phyloP scores from a whole-genome alignment of 2,113 vertebrate genomes.

The Odontophorus gujanensis region DNA sequence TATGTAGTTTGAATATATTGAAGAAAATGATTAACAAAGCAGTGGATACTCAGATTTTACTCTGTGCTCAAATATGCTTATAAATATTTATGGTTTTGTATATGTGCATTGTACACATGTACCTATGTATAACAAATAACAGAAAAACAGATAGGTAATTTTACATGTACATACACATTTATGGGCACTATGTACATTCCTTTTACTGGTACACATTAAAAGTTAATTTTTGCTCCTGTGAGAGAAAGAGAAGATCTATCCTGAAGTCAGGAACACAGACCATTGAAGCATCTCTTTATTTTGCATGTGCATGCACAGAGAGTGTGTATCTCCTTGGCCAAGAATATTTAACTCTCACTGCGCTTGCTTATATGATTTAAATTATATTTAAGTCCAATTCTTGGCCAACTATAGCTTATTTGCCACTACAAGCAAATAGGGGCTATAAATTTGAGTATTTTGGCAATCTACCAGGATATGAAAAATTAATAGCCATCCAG shows the following conservation, averaged over 20 bases:
- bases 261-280: neutral
- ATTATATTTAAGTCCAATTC: neutral
- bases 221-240: neutral
- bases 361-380: neutral
- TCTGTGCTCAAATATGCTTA: neutral
- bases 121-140: neutral
- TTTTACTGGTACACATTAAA: neutral
- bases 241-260: neutral
- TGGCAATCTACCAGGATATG: neutral
- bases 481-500: neutral
- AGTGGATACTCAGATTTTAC: neutral
- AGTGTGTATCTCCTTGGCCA: neutral
- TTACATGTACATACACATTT: neutral
- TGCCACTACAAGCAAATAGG: neutral
- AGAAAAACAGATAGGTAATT: neutral
- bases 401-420: constrained; percentile 5
- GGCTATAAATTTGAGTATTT: neutral
- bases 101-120: too few species aligned
- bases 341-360: neutral
- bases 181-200: neutral
- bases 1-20: neutral
- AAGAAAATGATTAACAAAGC: neutral
- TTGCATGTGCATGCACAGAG: neutral
- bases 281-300: neutral
- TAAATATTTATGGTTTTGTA: neutral